A percentile compares a stretch with the other conserved stretches of the same genome.
phyloP scores from a whole-genome alignment of 2,888 invertebrate genomes.

The Cryptocheilus praepositus region DNA sequence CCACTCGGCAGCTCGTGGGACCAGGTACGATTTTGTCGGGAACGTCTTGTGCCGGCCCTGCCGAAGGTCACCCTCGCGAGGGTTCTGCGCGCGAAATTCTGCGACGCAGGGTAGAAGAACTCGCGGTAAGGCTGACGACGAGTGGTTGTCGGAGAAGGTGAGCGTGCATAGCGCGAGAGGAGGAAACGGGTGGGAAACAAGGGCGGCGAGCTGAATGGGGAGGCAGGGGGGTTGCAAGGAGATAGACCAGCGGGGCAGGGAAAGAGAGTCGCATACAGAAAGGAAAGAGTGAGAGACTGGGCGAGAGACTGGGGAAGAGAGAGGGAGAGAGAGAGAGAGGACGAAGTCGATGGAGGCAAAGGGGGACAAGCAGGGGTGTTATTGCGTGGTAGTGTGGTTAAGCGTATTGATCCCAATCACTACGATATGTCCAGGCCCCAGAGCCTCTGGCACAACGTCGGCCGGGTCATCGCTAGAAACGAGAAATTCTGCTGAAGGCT shows the following conservation, averaged over 20 bases:
- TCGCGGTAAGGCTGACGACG: too few relatives aligned
- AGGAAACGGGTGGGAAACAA: neutral
- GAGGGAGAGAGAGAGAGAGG: conserved; percentile 23
- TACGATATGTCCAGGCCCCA: conserved; percentile 58
- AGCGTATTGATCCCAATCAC: conserved; percentile 66
- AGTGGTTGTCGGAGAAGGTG: too few relatives aligned
- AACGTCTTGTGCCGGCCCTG: too few relatives aligned
- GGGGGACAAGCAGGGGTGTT: conserved; percentile 47
- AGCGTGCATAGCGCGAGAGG: neutral
- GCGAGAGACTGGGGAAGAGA: conserved; percentile 16
- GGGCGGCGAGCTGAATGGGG: conserved; percentile 17
- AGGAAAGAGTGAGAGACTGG: conserved; percentile 16
- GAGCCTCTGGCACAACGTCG: conserved; percentile 25
- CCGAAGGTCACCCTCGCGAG: too few relatives aligned
- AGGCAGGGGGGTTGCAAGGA: conserved; percentile 1
- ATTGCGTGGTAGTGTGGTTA: conserved; percentile 57
- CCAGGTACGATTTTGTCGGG: too few relatives aligned
- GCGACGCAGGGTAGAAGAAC: too few relatives aligned
- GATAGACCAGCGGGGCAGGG: conserved; percentile 9
- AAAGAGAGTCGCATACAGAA: conserved; percentile 16
- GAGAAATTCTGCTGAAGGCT: conserved; percentile 3
- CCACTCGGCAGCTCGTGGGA: too few relatives aligned
- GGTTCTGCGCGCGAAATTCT: too few relatives aligned
- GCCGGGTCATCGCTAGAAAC: conserved; percentile 38
- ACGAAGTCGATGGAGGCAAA: conserved; percentile 42